These are phyloP conservation scores for Aethina tumida DNA, from an alignment of 1,140 invertebrate species.

Conservation along the genomic window DNA sequence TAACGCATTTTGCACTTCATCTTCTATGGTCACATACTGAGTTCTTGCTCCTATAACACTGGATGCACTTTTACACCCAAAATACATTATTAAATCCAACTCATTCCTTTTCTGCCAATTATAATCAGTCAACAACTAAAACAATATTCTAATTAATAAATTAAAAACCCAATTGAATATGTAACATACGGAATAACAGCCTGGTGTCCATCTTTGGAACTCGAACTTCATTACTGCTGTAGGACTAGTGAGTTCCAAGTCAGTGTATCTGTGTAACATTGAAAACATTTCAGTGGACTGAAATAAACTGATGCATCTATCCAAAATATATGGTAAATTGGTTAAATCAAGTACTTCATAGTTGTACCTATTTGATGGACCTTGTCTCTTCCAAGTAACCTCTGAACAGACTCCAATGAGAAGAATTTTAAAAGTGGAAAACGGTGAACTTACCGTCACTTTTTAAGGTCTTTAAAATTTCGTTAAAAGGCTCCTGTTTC, in stretches of 20 bases:
- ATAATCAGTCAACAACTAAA: constrained; percentile 39
- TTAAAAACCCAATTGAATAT: constrained; percentile 7
- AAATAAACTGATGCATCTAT: constrained; percentile 41
- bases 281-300: constrained; percentile 43
- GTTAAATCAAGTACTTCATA: constrained; percentile 45
- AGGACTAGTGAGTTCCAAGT: constrained; percentile 43
- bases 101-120: constrained; percentile 40
- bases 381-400: constrained; percentile 46
- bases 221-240: constrained; percentile 44
- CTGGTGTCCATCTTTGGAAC: constrained; percentile 55
- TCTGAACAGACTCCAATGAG: constrained; percentile 16
- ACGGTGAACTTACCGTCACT: constrained; percentile 25
- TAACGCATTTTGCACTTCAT: constrained; percentile 34
- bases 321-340: constrained; percentile 38
- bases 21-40: constrained; percentile 43
- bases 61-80: constrained; percentile 38
- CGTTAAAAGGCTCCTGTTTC: constrained; percentile 37
- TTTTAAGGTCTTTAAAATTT: constrained; percentile 37
- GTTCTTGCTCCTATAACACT: constrained; percentile 37
- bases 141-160: constrained; percentile 10
- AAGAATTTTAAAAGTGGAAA: constrained; percentile 1
- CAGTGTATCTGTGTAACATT: constrained; percentile 53
- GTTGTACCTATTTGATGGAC: constrained; percentile 50
- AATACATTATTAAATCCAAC: constrained; percentile 46
- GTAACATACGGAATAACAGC: constrained; percentile 47